phyloP scores from a whole-genome alignment of 2,888 invertebrate genomes.

The Scotopteryx bipunctaria region DNA sequence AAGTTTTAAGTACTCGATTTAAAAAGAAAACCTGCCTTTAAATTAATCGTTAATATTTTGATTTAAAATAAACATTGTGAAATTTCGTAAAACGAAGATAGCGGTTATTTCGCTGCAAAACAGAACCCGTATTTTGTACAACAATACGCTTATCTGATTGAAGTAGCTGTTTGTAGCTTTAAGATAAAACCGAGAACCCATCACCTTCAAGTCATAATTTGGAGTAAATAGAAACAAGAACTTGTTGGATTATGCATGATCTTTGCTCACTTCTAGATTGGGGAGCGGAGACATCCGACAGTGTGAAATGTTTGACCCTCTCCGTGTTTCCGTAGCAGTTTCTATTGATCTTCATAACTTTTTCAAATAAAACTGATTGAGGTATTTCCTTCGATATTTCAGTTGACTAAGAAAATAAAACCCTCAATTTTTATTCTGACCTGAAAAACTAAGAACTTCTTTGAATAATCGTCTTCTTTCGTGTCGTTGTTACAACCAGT shows the following conservation, averaged over 20 bases:
- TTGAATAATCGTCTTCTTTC: not conserved
- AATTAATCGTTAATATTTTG: no score
- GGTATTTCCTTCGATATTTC: not conserved
- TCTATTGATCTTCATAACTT: not conserved
- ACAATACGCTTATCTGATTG: not conserved
- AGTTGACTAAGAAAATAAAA: not conserved
- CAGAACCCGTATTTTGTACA: not conserved
- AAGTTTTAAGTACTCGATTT: no score
- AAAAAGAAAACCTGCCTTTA: no score
- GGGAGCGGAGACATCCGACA: slow-evolving; percentile 18
- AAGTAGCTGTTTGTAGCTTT: not conserved
- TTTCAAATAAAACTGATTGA: not conserved
- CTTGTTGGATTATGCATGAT: slow-evolving; percentile 17
- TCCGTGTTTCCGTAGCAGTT: slow-evolving; percentile 2
- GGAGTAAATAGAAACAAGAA: slow-evolving; percentile 10
- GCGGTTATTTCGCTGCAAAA: no score
- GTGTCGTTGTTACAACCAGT: no score
- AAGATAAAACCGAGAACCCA: slow-evolving; percentile 5
- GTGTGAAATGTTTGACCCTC: slow-evolving; percentile 16
- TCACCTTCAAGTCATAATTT: slow-evolving; percentile 14
- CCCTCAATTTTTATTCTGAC: not conserved
- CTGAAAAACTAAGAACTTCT: not conserved
- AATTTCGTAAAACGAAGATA: no score
- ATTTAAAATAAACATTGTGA: no score
- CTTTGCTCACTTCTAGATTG: slow-evolving; percentile 12